phyloP scores from a whole-genome alignment of 2,888 invertebrate species.

The Drosophila basisetae region DNA sequence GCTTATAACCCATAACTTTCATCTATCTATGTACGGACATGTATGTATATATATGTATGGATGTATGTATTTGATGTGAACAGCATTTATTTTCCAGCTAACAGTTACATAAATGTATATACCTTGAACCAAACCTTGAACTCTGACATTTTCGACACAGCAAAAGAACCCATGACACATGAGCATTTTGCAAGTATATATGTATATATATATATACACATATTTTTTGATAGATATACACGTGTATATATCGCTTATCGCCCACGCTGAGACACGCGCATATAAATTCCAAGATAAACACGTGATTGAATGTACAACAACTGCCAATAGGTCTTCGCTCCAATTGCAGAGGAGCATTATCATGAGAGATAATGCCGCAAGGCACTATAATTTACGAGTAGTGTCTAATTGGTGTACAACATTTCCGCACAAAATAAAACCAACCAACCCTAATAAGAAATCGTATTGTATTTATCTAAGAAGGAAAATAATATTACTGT shows the following conservation, averaged over 20 bases:
- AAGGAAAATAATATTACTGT: background rate
- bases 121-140: slow-evolving; percentile 70
- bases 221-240: slow-evolving; percentile 9
- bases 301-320: slow-evolving; percentile 69
- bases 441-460: background rate
- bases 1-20: slow-evolving; percentile 13
- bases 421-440: slow-evolving; percentile 19
- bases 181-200: slow-evolving; percentile 31
- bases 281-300: slow-evolving; percentile 70
- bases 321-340: slow-evolving; percentile 44
- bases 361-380: slow-evolving; percentile 3
- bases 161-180: slow-evolving; percentile 41
- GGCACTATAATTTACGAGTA: slow-evolving; percentile 23
- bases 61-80: background rate
- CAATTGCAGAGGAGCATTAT: slow-evolving; percentile 30
- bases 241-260: background rate
- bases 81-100: slow-evolving; percentile 27
- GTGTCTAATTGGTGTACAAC: slow-evolving; percentile 33
- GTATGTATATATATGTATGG: background rate
- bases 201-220: background rate
- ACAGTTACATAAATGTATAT: slow-evolving; percentile 48
- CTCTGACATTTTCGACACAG: slow-evolving; percentile 63
- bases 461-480: background rate
- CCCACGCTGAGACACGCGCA: slow-evolving; percentile 66
- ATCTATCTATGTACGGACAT: slow-evolving; percentile 17